Percentiles rank a stretch among this genome's conserved stretches.
Evolutionary conservation across 1,140 invertebrate genomes (phyloP).

Genomic region (Scaptomyza pallida): DNA sequence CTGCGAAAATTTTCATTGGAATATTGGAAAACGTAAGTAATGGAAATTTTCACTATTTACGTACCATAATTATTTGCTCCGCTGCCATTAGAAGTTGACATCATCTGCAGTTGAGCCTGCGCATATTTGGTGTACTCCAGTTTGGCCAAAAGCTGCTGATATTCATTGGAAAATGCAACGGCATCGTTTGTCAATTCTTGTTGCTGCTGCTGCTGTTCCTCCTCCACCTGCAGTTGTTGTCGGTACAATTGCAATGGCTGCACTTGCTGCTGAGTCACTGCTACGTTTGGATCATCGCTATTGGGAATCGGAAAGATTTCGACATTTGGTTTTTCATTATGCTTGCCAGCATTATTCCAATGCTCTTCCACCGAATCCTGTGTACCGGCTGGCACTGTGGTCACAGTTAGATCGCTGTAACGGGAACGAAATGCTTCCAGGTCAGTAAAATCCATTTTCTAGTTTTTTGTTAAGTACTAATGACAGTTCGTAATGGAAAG

Average conservation of each 20-base stretch:
- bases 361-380: not conserved
- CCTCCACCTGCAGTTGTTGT: slow-evolving; percentile 33
- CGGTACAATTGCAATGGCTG: slow-evolving; percentile 14
- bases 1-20: not conserved
- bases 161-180: slow-evolving; percentile 54
- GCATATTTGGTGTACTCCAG: slow-evolving; percentile 63
- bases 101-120: slow-evolving; percentile 59
- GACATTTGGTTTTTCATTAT: slow-evolving; percentile 9
- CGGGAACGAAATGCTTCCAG: slow-evolving; percentile 65
- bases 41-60: not conserved
- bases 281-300: not conserved
- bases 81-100: slow-evolving; percentile 26
- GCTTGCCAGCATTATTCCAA: not conserved
- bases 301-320: slow-evolving; percentile 44
- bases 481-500: not conserved
- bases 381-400: slow-evolving; percentile 38
- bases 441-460: slow-evolving; percentile 56
- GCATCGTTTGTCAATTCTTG: slow-evolving; percentile 18
- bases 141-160: slow-evolving; percentile 65
- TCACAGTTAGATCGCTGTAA: slow-evolving; percentile 69
- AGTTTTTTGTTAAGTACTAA: not conserved
- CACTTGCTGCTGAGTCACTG: not conserved
- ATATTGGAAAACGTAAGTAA: not conserved
- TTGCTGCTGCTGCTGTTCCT: slow-evolving; percentile 39
- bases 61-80: not conserved